Evolutionary conservation across 2,888 invertebrate genomes (phyloP).

Genomic region (Stenotaenia linearis): DNA sequence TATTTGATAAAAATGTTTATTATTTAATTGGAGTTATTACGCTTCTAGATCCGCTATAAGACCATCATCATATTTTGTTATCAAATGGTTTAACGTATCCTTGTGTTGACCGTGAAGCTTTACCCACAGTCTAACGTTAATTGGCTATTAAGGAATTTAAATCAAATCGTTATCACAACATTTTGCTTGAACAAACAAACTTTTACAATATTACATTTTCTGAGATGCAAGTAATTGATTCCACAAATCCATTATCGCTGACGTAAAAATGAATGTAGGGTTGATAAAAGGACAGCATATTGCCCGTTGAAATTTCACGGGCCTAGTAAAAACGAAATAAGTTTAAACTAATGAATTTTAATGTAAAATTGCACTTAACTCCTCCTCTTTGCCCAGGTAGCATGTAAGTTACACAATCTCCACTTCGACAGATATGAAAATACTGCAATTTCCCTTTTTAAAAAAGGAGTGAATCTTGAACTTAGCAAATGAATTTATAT

Average conservation of each 20-base stretch:
- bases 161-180: background rate
- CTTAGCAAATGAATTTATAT: too few species aligned
- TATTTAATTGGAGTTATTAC: too few species aligned
- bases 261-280: background rate
- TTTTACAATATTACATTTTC: background rate
- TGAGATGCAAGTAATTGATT: conserved; percentile 10
- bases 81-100: background rate
- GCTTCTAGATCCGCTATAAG: background rate
- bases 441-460: background rate
- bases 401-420: background rate
- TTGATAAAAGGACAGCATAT: background rate
- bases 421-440: conserved; percentile 11
- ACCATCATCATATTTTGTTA: background rate
- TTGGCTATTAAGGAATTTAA: background rate
- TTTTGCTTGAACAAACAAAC: too few species aligned
- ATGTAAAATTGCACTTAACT: background rate
- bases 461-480: too few species aligned
- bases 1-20: too few species aligned
- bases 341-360: background rate
- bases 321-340: background rate
- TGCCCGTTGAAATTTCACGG: background rate
- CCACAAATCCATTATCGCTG: background rate
- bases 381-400: background rate
- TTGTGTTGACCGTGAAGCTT: conserved; percentile 3
- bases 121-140: background rate